Conservation (phyloP, 2,113 vertebrate species). For the Zosterops hypoxanthus region DNA sequence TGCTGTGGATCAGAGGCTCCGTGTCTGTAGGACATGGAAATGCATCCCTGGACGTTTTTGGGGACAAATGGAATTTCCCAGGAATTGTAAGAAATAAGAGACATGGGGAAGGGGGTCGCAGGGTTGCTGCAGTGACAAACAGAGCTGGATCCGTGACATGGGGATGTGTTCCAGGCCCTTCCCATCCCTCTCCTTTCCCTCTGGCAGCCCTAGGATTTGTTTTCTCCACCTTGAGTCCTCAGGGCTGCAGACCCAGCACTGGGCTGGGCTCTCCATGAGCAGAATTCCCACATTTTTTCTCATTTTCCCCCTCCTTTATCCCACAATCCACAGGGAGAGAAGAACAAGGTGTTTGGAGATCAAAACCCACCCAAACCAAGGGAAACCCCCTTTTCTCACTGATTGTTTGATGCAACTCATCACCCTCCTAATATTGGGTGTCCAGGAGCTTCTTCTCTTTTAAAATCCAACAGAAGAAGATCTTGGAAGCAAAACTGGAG, state of each 20-base stretch:
- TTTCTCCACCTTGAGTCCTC: neutral
- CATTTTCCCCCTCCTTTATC: neutral
- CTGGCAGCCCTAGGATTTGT: neutral
- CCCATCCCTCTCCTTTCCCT: neutral
- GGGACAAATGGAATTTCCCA: neutral
- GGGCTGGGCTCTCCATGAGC: accelerated
- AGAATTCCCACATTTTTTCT: neutral
- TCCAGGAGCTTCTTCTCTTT: neutral
- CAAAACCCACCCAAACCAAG: neutral
- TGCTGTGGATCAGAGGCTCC: accelerated
- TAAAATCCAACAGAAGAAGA: neutral
- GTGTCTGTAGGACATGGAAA: neutral
- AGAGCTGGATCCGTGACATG: accelerated
- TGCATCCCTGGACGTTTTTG: neutral
- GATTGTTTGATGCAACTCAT: accelerated
- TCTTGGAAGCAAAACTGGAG: neutral
- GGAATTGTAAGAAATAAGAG: neutral
- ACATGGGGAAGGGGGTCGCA: neutral
- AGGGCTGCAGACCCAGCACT: accelerated
- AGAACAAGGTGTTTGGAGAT: neutral
- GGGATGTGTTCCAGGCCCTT: neutral
- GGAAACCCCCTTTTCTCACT: neutral
- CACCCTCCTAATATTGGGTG: accelerated
- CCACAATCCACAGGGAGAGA: accelerated
- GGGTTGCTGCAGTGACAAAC: no score